Evolutionary conservation across 2,113 vertebrate species (phyloP).

Genomic region (Rhegmatorhina hoffmannsi): DNA sequence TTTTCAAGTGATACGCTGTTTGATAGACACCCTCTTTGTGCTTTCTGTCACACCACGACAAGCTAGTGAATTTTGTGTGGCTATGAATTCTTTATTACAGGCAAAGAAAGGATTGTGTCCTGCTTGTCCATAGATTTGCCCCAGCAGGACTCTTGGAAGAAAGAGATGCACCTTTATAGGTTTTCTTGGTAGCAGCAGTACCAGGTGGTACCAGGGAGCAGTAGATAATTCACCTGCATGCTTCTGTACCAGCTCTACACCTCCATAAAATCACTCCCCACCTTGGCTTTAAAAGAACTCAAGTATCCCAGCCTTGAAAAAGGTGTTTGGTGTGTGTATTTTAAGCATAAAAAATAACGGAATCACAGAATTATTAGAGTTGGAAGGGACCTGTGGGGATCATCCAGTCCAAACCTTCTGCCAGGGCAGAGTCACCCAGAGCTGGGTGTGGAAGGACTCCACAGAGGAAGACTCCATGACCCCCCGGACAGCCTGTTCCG

Average conservation of each 20-base stretch:
- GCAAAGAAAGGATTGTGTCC: not conserved
- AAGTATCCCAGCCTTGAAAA: not conserved
- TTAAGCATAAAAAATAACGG: not conserved
- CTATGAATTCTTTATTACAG: not conserved
- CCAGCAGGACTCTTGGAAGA: not conserved
- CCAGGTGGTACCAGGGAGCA: not conserved
- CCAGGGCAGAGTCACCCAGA: not conserved
- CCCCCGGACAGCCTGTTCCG: not conserved
- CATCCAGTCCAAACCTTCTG: not conserved
- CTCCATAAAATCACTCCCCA: not conserved
- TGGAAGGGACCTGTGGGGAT: not conserved
- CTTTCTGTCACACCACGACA: not conserved
- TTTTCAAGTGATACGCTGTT: not conserved
- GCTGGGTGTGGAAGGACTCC: not conserved
- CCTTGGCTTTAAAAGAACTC: not conserved
- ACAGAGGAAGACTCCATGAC: not conserved
- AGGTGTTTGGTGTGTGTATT: not conserved
- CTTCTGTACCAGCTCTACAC: not conserved
- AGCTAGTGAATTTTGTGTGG: not conserved
- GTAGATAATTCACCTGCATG: not conserved
- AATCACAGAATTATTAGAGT: not conserved
- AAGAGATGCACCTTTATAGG: not conserved
- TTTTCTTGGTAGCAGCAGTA: not conserved
- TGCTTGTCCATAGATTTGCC: not conserved
- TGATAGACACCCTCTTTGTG: not conserved